These are phyloP conservation scores for Leucophenga varia DNA, from an alignment of 1,140 invertebrate species.

Conservation along the genomic window DNA sequence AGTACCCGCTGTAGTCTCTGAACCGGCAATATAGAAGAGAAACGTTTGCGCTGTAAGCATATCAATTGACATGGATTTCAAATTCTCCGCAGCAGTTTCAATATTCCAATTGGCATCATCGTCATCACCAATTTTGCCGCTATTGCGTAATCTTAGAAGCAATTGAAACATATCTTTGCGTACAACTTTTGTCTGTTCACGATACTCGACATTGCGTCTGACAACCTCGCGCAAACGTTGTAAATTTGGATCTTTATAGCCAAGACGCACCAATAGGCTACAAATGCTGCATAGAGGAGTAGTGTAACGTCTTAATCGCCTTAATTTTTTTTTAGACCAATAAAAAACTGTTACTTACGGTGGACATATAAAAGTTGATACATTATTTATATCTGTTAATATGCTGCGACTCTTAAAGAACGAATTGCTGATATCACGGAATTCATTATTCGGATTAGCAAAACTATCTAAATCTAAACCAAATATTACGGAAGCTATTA, in stretches of 20 bases:
- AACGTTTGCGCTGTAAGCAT: conserved; percentile 63
- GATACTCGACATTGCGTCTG: conserved; percentile 58
- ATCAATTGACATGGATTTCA: conserved; percentile 57
- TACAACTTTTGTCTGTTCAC: conserved; percentile 57
- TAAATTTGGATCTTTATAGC: conserved; percentile 18
- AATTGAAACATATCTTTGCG: conserved; percentile 62
- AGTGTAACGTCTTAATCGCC: too few species aligned
- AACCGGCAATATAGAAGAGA: conserved; percentile 69
- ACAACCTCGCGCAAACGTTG: conserved; percentile 51
- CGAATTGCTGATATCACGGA: conserved; percentile 28
- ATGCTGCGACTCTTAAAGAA: conserved; percentile 5
- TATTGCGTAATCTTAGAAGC: conserved; percentile 59
- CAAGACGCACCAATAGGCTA: conserved; percentile 34
- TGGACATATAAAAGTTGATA: conserved; percentile 34
- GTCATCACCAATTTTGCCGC: conserved; percentile 48
- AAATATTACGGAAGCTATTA: conserved; percentile 56
- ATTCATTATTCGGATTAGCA: conserved; percentile 41
- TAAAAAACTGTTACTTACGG: conserved; percentile 29
- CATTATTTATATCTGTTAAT: conserved; percentile 19
- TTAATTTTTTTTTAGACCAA: neutral
- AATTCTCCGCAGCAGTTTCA: conserved; percentile 26
- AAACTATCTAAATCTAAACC: conserved; percentile 56
- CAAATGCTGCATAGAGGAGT: too few species aligned
- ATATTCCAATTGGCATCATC: conserved; percentile 41
- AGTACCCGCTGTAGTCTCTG: conserved; percentile 68